Conservation (phyloP, 2,888 invertebrate species). For the Callyntrura sp. region DNA sequence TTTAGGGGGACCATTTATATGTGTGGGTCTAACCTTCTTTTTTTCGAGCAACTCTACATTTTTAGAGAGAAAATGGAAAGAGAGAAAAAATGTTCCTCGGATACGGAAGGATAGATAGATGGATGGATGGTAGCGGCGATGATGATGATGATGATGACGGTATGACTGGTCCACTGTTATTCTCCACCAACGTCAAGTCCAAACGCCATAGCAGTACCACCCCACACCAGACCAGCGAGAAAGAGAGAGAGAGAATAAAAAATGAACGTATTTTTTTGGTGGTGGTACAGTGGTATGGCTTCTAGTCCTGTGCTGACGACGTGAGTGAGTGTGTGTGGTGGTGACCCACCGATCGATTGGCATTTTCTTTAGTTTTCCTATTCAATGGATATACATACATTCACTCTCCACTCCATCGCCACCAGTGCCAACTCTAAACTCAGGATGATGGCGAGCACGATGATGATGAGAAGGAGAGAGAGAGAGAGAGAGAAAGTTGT, state of each 20-base stretch:
- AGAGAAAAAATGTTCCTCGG: too few relatives aligned
- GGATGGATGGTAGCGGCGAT: not conserved
- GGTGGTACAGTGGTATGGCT: constrained; percentile 42
- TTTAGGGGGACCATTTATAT: not conserved
- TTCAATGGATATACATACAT: not conserved
- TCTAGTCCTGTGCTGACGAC: constrained; percentile 6
- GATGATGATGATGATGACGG: not conserved
- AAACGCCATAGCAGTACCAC: not conserved
- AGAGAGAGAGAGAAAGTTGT: constrained; percentile 7
- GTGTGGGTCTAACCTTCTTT: too few relatives aligned
- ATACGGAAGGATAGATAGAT: too few relatives aligned
- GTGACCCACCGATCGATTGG: constrained; percentile 76
- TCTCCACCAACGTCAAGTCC: not conserved
- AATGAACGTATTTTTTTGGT: constrained; percentile 7
- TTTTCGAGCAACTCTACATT: not conserved
- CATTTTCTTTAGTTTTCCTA: constrained; percentile 60
- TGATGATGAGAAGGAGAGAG: constrained; percentile 18
- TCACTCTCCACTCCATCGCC: constrained; percentile 11
- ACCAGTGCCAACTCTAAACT: not conserved
- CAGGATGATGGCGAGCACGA: not conserved
- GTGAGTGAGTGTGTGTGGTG: constrained; percentile 59
- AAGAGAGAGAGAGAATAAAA: not conserved
- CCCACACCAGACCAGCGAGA: not conserved
- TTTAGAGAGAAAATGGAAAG: not conserved
- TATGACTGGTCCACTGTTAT: not conserved